Base-by-base conservation (phyloP, 2,797 vertebrate species). In the Phylloscopus collybita region DNA sequence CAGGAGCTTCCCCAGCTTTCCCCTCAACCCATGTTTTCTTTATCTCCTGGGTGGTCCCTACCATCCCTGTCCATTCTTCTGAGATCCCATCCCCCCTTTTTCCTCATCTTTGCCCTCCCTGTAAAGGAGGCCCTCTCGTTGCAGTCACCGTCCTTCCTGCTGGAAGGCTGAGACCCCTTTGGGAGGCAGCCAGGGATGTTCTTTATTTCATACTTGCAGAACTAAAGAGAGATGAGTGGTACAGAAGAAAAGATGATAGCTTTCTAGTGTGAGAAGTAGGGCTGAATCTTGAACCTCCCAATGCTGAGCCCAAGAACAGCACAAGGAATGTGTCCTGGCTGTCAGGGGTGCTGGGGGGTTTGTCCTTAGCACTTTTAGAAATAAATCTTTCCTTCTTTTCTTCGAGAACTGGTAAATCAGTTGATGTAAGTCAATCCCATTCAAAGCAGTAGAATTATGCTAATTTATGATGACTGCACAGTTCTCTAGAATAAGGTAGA, bases 11-110 rank as follows among this genome's bases (percentile, higher is more conserved):
- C 82, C 74, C 49, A 86, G 73, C 56, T 88, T 86, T 81, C 40
- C 66, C 47, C 60, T 71, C 59, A 81, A 30, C 22, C 57, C 69
- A 3, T 95, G 93, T 96, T 97, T 97, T 97, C 87, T 90, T 95
- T 95, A 69, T 92, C 40, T 93, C 85, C 73, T 97, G 96, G 94
- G 95, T 97, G 94, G 96, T 95, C 84, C 25, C 59, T 57, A 67
- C 26, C 65, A 88, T 92, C 81, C n/a, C 29, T 70, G 27, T 73
- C 90, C 29, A 4, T 93, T 90, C 66, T 84, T 60, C 40, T 49
- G 80, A 50, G 82, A 91, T 38, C 53, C 91, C 85, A 71, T 42
- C 81, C 50, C 64, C 56, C 73, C 10, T 74, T 82, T 93, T 93
- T 87, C 70, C 61, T 49, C 53, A 29, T 86, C 69, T 83, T 91